phyloP scores from a whole-genome alignment of 2,888 invertebrate genomes.

The Coremacera marginata region DNA sequence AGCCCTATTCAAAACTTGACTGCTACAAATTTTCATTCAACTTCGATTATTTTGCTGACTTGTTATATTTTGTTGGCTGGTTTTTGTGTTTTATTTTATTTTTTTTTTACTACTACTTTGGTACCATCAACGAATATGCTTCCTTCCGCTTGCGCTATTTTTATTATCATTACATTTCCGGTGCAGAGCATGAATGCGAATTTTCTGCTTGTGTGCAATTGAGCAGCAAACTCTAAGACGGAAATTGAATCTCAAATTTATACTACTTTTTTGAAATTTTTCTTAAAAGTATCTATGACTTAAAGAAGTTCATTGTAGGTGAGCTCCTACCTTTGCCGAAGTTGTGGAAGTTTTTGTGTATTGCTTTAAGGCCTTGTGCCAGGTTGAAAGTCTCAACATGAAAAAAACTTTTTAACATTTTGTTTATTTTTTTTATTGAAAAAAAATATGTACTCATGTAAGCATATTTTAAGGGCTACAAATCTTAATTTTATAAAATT shows the following conservation, averaged over 20 bases:
- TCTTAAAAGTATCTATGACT: neutral
- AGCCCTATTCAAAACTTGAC: slow-evolving; percentile 8
- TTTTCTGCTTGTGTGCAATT: slow-evolving; percentile 21
- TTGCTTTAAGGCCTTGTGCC: too few relatives aligned
- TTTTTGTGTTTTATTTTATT: neutral
- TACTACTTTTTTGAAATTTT: neutral
- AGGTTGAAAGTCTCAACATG: too few relatives aligned
- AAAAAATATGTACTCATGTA: too few relatives aligned
- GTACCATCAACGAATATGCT: slow-evolving; percentile 6
- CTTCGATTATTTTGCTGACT: slow-evolving; percentile 33
- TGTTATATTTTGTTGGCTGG: neutral
- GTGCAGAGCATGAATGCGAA: slow-evolving; percentile 16
- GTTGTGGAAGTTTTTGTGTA: too few relatives aligned
- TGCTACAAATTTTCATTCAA: slow-evolving; percentile 14
- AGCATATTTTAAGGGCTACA: too few relatives aligned
- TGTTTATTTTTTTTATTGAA: too few relatives aligned
- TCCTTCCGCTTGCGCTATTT: slow-evolving; percentile 5
- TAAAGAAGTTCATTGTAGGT: neutral
- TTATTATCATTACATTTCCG: slow-evolving; percentile 33
- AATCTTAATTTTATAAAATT: too few relatives aligned
- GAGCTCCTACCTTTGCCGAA: too few relatives aligned
- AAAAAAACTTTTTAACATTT: too few relatives aligned
- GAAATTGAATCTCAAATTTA: slow-evolving; percentile 28
- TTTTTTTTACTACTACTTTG: neutral
- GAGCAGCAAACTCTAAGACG: slow-evolving; percentile 22